Percentiles rank a stretch among this genome's conserved stretches.
Evolutionary conservation across 2,797 vertebrate genomes (phyloP).

Genomic region (Dallia pectoralis): DNA sequence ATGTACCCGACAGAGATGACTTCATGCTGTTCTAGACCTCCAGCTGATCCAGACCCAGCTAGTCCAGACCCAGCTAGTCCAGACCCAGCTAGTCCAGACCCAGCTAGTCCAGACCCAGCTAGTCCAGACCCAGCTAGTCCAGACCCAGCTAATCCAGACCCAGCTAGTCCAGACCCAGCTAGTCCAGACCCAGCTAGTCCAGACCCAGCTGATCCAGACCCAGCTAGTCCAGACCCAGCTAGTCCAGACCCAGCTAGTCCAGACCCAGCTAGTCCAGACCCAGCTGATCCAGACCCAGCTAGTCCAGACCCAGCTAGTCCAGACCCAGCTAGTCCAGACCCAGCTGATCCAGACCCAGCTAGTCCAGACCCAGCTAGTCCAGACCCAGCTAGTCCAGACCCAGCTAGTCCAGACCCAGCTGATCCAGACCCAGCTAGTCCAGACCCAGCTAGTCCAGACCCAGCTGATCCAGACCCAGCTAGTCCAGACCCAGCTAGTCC

Average conservation of each 20-base stretch:
- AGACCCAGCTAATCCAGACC: conserved; percentile 51
- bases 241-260: conserved; percentile 62
- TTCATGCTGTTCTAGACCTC: conserved; percentile 44
- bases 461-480: too few relatives aligned
- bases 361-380: conserved; percentile 54
- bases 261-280: conserved; percentile 59
- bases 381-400: conserved; percentile 62
- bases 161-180: conserved; percentile 66
- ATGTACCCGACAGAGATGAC: conserved; percentile 23
- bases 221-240: conserved; percentile 58
- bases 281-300: conserved; percentile 58
- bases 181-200: conserved; percentile 54
- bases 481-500: conserved; percentile 62
- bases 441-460: conserved; percentile 59
- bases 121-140: conserved; percentile 60
- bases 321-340: conserved; percentile 51
- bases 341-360: conserved; percentile 66
- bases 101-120: conserved; percentile 57
- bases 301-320: conserved; percentile 60
- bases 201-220: conserved; percentile 62
- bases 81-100: conserved; percentile 59
- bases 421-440: conserved; percentile 63
- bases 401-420: conserved; percentile 58
- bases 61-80: conserved; percentile 66
- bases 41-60: conserved; percentile 66